phyloP scores from a whole-genome alignment of 2,113 vertebrate genomes.

The Henicopernis longicauda region DNA sequence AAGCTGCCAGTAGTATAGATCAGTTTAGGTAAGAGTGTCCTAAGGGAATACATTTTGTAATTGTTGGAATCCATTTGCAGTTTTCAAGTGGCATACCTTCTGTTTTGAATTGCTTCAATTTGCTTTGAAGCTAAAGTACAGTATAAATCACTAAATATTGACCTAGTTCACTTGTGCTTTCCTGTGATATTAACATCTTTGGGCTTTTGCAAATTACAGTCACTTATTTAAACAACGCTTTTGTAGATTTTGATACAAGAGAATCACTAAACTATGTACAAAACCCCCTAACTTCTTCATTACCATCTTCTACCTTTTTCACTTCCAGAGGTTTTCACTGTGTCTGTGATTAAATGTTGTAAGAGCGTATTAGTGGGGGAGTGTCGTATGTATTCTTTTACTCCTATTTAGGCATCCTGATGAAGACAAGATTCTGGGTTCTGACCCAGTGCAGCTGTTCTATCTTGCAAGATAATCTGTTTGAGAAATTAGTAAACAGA shows the following conservation, averaged over 20 bases:
- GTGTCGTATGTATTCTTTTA: neutral
- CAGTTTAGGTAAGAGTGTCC: slow-evolving; percentile 84
- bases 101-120: neutral
- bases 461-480: neutral
- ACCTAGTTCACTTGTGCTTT: neutral
- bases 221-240: neutral
- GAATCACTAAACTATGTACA: neutral
- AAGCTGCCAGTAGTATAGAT: slow-evolving; percentile 93
- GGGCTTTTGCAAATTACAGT: neutral
- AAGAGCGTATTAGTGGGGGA: neutral
- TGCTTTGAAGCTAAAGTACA: neutral
- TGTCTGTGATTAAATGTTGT: neutral
- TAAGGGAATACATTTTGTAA: rapidly evolving
- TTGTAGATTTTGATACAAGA: neutral
- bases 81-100: neutral
- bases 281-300: neutral
- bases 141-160: neutral
- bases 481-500: neutral
- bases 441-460: neutral
- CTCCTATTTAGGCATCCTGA: neutral
- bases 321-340: neutral
- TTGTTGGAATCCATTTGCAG: neutral
- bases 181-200: neutral
- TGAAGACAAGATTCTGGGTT: neutral
- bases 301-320: neutral